Conservation (phyloP, 2,113 vertebrate genomes). For the Neofelis nebulosa region DNA sequence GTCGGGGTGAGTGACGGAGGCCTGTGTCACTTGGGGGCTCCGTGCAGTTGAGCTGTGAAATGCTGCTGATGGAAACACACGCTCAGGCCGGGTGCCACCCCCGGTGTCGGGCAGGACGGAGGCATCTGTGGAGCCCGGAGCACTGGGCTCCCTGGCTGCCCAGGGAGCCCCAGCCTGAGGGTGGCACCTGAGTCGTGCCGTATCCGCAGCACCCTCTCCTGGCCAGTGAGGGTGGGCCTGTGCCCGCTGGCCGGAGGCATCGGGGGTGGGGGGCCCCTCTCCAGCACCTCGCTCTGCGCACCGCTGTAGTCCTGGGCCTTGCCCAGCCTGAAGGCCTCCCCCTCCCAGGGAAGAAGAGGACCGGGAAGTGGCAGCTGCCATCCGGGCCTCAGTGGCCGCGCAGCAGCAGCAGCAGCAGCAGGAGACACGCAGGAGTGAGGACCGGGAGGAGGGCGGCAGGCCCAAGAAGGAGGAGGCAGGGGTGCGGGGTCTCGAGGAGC, state of each 20-base stretch:
- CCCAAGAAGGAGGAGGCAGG: constrained; percentile 87
- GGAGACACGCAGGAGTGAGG: constrained; percentile 86
- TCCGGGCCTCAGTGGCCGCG: constrained; percentile 90
- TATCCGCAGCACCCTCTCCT: not conserved
- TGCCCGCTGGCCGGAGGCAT: too few species aligned
- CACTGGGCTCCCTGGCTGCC: not conserved
- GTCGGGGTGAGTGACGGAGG: not conserved
- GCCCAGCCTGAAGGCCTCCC: constrained; percentile 34
- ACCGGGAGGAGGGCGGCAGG: constrained; percentile 82
- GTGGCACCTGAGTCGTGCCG: not conserved
- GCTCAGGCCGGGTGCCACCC: not conserved
- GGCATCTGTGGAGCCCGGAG: not conserved
- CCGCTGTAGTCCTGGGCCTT: not conserved
- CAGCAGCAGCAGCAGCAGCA: constrained; percentile 90
- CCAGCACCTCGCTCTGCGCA: rapidly evolving
- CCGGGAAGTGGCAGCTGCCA: constrained; percentile 92
- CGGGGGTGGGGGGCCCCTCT: not conserved
- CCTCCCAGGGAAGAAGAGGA: constrained; percentile 94
- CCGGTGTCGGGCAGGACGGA: rapidly evolving
- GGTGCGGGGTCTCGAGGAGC: constrained; percentile 78
- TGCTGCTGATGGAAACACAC: rapidly evolving
- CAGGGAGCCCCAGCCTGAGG: not conserved
- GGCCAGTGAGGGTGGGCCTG: not conserved
- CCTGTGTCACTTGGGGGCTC: not conserved
- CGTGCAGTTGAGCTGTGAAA: not conserved